These are phyloP conservation scores for Parotia lawesii DNA, from an alignment of 2,113 vertebrate species.

Conservation along the genomic window DNA sequence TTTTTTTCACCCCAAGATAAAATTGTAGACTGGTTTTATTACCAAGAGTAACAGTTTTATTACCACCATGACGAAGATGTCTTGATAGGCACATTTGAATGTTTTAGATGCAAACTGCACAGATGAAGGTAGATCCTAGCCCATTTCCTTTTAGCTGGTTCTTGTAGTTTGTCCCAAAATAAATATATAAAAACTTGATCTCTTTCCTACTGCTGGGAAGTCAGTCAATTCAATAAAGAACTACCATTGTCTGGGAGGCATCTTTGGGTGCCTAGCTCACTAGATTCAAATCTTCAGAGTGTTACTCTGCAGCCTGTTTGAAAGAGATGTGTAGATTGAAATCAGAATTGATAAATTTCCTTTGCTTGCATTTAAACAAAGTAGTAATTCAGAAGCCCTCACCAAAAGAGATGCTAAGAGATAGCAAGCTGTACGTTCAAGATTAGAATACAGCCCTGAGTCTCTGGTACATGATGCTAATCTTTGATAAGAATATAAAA, in stretches of 20 bases:
- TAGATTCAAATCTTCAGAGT: neutral
- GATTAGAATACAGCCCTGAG: neutral
- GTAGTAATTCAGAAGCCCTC: neutral
- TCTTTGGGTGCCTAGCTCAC: neutral
- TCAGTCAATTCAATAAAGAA: neutral
- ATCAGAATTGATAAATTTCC: neutral
- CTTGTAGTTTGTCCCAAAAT: neutral
- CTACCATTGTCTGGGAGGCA: neutral
- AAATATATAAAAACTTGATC: neutral
- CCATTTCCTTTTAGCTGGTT: neutral
- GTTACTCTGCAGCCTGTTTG: neutral
- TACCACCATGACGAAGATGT: neutral
- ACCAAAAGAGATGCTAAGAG: neutral
- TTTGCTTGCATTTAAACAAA: neutral
- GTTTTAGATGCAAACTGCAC: neutral
- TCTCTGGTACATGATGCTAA: neutral
- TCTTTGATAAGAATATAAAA: slow-evolving; percentile 8
- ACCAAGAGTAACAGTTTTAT: neutral
- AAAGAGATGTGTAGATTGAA: neutral
- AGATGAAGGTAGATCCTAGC: neutral
- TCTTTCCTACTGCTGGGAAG: neutral
- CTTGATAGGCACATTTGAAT: slow-evolving; percentile 9
- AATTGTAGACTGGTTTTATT: slow-evolving; percentile 32
- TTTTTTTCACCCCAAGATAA: neutral
- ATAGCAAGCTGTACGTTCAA: neutral